These are phyloP conservation scores for Zosterops japonicus DNA, from an alignment of 2,113 vertebrate species.

Conservation along the genomic window DNA sequence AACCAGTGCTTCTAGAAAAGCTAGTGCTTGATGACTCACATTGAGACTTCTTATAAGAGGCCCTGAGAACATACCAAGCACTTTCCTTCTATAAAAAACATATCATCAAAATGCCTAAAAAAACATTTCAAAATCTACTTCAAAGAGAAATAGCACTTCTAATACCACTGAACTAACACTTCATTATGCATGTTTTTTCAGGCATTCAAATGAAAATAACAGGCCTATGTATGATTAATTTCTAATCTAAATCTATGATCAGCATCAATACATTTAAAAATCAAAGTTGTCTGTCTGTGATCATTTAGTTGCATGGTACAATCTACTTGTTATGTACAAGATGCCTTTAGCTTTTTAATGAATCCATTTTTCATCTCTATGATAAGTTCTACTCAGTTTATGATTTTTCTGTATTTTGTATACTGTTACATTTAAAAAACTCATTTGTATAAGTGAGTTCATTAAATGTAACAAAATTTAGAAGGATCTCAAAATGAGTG, in stretches of 20 bases:
- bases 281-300: background rate
- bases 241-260: background rate
- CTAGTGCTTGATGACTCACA: background rate
- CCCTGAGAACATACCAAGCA: background rate
- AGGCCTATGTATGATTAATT: background rate
- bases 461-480: no score
- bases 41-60: background rate
- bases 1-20: background rate
- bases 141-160: background rate
- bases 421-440: no score
- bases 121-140: background rate
- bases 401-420: no score
- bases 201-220: background rate
- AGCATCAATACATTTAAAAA: background rate
- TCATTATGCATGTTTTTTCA: background rate
- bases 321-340: no score
- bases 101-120: background rate
- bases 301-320: no score
- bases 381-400: no score
- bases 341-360: no score
- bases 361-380: no score
- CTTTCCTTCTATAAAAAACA: background rate
- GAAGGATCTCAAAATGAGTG: no score
- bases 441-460: no score
- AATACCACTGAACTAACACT: background rate